Evolutionary conservation across 2,888 invertebrate species (phyloP).

Genomic region (Andrena hattorfiana): DNA sequence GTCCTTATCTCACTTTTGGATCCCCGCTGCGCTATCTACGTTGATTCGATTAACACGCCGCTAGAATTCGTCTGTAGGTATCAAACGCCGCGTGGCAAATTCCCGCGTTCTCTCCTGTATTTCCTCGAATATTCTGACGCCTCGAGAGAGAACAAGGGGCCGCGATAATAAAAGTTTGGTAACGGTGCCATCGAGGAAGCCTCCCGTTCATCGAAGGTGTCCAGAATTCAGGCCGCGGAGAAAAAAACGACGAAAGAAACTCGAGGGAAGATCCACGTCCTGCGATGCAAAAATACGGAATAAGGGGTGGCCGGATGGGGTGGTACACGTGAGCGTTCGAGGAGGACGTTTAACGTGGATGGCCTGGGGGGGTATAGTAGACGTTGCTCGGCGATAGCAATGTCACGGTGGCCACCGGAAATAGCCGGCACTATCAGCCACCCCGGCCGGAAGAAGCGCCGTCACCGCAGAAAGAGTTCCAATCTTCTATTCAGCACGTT

Average conservation of each 20-base stretch:
- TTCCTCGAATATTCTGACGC: not conserved
- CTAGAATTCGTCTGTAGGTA: not conserved
- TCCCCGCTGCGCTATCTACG: conserved; percentile 16
- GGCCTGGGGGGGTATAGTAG: conserved; percentile 59
- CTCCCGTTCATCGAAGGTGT: not conserved
- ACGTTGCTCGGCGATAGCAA: conserved; percentile 79
- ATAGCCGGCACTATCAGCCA: conserved; percentile 84
- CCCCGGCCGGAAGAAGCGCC: conserved; percentile 83
- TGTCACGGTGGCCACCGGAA: conserved; percentile 84
- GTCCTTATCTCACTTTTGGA: conserved; percentile 46
- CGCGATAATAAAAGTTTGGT: not conserved
- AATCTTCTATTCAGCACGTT: conserved; percentile 84
- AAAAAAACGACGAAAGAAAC: conserved; percentile 16
- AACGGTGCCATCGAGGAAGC: not conserved
- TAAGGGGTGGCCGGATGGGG: conserved; percentile 16
- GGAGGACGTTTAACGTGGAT: conserved; percentile 70
- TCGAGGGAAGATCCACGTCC: conserved; percentile 41
- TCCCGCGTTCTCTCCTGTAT: not conserved
- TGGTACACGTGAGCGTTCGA: conserved; percentile 52
- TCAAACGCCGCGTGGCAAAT: not conserved
- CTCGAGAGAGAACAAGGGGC: not conserved
- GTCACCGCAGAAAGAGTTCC: conserved; percentile 84
- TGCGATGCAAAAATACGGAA: conserved; percentile 51
- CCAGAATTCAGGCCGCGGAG: conserved; percentile 25
- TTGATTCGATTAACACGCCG: conserved; percentile 22